Base-by-base conservation (phyloP, 2,113 vertebrate genomes). In the Equus quagga region DNA sequence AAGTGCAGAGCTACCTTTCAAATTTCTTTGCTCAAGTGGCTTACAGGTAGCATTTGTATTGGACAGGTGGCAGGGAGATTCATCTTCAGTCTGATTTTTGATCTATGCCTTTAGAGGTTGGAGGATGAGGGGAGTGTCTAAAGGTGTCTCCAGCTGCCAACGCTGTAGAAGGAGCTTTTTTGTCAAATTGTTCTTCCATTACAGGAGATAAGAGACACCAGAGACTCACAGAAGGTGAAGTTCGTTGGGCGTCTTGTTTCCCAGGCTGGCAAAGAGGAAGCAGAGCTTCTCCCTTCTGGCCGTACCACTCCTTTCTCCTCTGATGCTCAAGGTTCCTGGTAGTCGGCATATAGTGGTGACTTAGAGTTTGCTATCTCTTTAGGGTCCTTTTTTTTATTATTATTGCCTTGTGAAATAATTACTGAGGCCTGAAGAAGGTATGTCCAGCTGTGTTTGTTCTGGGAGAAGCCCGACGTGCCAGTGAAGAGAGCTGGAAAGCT, bases 21-120 rank as follows among this genome's bases (percentile, higher is more conserved):
- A 67, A 65, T 91, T 56, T 89, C 44, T 82, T 19, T 88, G n/a
- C 21, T 73, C 1, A 95, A 78, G 65, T 28, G 80, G 4, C 69
- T 85, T 93, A 56, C 5, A 64, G 60, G 49, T 54, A n/a, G 28
- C 24, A 44, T 36, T 87, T 89, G 51, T 36, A 10, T 26, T 82
- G 56, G 70, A 75, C 93, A 17, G 24, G 6, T 54, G 36, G 0
- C 54, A 81, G 46, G 36, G 33, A 86, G 41, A 67, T 31, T 73
- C 60, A 91, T 46, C 49, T 89, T 41, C 46, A 96, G 62, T 93
- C 15, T 93, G 1, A 24, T 75, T 92, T 85, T 49, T 49, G 92
- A 46, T 56, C 49, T 65, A 0, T 69, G 70, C 23, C 36, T 87
- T 54, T 26, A 41, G 56, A 46, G 28, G 28, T 65, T 13, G 6